Evolutionary conservation across 2,113 vertebrate species (phyloP).

Genomic region (Emydocephalus ijimae): DNA sequence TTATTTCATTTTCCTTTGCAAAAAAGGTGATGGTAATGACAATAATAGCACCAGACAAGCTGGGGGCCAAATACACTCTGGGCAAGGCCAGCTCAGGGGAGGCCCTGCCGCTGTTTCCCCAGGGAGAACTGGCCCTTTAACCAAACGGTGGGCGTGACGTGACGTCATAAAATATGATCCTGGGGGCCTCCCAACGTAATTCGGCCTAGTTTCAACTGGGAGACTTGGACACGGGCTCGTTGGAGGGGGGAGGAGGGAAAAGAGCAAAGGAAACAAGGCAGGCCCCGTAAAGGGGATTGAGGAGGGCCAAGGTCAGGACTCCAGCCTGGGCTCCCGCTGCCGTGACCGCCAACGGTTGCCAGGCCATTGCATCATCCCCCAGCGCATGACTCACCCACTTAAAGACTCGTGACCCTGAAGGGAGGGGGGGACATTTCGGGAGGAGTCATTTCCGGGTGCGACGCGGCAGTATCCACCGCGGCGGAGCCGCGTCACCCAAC

Average conservation of each 20-base stretch:
- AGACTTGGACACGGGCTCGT: background rate
- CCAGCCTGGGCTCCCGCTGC: conserved; percentile 12
- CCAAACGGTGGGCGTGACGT: background rate
- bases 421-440: background rate
- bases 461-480: background rate
- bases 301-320: background rate
- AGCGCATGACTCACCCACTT: conserved; percentile 6
- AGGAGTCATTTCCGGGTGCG: conserved; percentile 6
- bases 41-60: background rate
- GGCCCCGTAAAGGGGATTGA: conserved; percentile 41
- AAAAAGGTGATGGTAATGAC: background rate
- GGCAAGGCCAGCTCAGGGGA: background rate
- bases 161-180: background rate
- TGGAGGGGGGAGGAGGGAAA: background rate
- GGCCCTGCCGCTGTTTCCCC: background rate
- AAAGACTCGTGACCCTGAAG: background rate
- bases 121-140: conserved; percentile 26
- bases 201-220: background rate
- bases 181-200: background rate
- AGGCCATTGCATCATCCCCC: conserved; percentile 23
- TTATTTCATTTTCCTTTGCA: background rate
- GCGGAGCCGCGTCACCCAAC: background rate
- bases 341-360: background rate
- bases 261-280: background rate
- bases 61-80: background rate